Percentiles rank a stretch among this genome's conserved stretches.
phyloP scores from a whole-genome alignment of 1,140 invertebrate genomes.

The Achroia grisella region DNA sequence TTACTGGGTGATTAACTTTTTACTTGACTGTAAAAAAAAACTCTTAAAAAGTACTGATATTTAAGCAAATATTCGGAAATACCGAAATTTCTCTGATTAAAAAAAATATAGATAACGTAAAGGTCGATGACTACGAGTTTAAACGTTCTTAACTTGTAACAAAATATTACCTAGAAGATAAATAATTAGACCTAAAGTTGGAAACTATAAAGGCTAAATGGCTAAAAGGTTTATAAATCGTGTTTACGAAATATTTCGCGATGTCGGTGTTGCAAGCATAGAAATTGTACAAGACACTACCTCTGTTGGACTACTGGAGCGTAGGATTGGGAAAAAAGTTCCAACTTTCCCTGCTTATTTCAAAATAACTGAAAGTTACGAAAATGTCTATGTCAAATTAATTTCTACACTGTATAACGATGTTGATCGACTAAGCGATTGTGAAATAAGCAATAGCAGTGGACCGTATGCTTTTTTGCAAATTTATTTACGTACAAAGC shows the following conservation, averaged over 20 bases:
- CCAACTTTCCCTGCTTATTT: conserved; percentile 51
- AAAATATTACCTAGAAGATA: no score
- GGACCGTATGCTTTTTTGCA: no score
- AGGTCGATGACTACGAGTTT: no score
- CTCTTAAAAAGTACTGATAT: no score
- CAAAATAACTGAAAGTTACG: conserved; percentile 49
- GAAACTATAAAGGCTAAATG: conserved; percentile 37
- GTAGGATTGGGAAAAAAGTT: conserved; percentile 67
- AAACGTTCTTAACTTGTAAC: no score
- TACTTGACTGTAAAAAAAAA: no score
- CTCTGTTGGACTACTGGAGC: conserved; percentile 57
- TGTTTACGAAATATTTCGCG: conserved; percentile 50
- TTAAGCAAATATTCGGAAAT: no score
- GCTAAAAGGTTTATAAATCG: conserved; percentile 27
- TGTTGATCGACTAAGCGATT: background rate
- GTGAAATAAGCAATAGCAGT: no score
- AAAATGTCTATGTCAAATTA: conserved; percentile 21
- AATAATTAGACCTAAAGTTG: conserved; percentile 27
- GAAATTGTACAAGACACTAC: conserved; percentile 53
- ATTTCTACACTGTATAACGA: conserved; percentile 9
- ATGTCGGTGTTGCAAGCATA: conserved; percentile 51
- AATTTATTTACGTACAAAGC: no score
- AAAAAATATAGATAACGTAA: no score
- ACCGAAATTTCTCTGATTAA: no score
- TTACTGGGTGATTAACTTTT: no score